Base-by-base conservation (phyloP, 1,140 invertebrate genomes). In the Drosophila nannoptera region DNA sequence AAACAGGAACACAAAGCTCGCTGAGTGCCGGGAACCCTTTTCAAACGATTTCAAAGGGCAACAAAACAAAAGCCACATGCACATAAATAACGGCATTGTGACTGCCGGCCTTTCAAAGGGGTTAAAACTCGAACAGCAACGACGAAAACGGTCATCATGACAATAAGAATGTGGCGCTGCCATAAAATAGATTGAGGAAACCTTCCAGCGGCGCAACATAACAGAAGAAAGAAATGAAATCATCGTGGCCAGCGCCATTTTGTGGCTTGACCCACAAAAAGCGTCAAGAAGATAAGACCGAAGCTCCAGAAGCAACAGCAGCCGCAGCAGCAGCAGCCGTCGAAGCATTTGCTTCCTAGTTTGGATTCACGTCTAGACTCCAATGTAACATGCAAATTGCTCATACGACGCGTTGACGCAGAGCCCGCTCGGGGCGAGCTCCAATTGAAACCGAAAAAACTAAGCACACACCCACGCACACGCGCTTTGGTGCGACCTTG, bases 211-310 rank as follows among this genome's bases (percentile, higher is more conserved):
- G 40, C 45, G 9, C 38, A 50, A 59, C 46, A 59, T 54, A 66
- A 43, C 33, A 66, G 33, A 61, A 48, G 50, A 65, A 71, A 42
- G 46, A 38, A 59, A 74, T 59, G 56, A 72, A 73, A 73, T 69
- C 45, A 60, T 50, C 55, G 68, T 72, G 56, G 38, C 58, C 70
- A 63, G 66, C 43, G 64, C 45, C 66, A 76, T 76, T 84, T 76
- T 75, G 80, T 77, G 81, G 69, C 78, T 80, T 84, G 81, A 77
- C 80, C 81, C 81, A 86, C 69, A 86, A 81, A 56, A 67, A 66
- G 67, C 72, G 75, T 75, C 68, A 58, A 63, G 9, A 65, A 71
- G 54, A 70, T 58, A 59, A 60, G 54, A 55, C 49, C 12, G 8
- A 14, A 11, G 45, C 59, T 61, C n/a, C 22, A 22, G 22, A 22